Conservation (phyloP, 1,140 invertebrate genomes). For the Luehdorfia chinensis region DNA sequence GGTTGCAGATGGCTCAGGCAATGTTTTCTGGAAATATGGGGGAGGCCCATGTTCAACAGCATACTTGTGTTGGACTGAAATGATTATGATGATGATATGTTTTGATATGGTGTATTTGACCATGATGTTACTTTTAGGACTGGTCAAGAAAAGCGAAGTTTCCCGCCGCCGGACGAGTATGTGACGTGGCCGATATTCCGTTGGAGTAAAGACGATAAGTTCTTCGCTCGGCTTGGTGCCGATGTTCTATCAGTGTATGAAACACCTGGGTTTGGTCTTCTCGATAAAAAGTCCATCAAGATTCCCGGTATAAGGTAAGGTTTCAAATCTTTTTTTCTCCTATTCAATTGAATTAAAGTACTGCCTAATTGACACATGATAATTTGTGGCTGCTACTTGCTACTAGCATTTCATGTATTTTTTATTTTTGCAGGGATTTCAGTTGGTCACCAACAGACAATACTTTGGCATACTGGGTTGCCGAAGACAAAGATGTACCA, state of each 20-base stretch:
- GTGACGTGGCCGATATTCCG: constrained; percentile 95
- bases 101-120: no score
- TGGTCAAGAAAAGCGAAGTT: constrained; percentile 94
- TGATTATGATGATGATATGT: no score
- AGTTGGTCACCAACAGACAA: constrained; percentile 99
- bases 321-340: not conserved
- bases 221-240: constrained; percentile 93
- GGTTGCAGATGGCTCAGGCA: no score
- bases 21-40: no score
- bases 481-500: constrained; percentile 95
- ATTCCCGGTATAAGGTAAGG: constrained; percentile 86
- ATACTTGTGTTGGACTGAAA: no score
- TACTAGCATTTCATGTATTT: no score
- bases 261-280: constrained; percentile 93
- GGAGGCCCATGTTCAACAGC: no score
- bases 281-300: constrained; percentile 97
- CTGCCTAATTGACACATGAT: no score
- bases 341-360: not conserved
- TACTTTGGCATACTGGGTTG: constrained; percentile 98
- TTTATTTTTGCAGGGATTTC: constrained; percentile 84
- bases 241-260: constrained; percentile 96
- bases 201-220: constrained; percentile 98
- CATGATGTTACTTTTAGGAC: constrained; percentile 78
- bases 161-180: constrained; percentile 88
- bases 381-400: no score